Conservation (phyloP, 2,113 vertebrate genomes). For the Calypte anna region DNA sequence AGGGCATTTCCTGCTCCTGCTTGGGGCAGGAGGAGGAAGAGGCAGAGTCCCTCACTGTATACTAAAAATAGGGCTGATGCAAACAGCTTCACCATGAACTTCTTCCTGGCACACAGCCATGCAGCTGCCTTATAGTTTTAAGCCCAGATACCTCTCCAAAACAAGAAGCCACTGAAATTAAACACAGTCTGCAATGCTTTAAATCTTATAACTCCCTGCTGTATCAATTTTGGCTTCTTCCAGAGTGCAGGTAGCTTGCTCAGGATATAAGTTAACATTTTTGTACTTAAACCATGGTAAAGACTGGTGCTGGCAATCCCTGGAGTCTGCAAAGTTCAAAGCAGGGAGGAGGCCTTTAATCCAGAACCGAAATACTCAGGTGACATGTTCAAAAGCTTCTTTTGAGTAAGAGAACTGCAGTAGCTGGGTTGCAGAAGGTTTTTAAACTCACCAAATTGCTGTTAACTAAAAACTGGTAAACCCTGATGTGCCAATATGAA, state of each 20-base stretch:
- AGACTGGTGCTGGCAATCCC: background rate
- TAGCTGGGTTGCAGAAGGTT: background rate
- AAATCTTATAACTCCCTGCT: background rate
- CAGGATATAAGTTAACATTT: background rate
- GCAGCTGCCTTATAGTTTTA: background rate
- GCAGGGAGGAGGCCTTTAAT: slow-evolving; percentile 12
- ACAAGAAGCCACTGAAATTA: background rate
- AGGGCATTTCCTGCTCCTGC: background rate
- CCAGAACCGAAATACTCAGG: background rate
- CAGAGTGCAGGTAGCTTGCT: background rate
- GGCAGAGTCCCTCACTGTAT: background rate
- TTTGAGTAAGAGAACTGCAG: background rate
- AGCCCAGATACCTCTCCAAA: slow-evolving; percentile 26
- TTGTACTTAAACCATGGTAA: background rate
- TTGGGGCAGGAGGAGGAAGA: background rate
- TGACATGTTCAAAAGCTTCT: background rate
- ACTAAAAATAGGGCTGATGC: slow-evolving; percentile 55
- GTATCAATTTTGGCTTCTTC: background rate
- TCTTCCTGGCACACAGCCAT: slow-evolving; percentile 23
- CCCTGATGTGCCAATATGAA: background rate
- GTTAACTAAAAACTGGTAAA: background rate
- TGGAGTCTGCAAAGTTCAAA: background rate
- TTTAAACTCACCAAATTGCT: background rate
- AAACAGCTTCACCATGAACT: slow-evolving; percentile 28
- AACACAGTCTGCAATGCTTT: background rate